Evolutionary conservation across 2,888 invertebrate genomes (phyloP).

Genomic region (Cordilura impudica): DNA sequence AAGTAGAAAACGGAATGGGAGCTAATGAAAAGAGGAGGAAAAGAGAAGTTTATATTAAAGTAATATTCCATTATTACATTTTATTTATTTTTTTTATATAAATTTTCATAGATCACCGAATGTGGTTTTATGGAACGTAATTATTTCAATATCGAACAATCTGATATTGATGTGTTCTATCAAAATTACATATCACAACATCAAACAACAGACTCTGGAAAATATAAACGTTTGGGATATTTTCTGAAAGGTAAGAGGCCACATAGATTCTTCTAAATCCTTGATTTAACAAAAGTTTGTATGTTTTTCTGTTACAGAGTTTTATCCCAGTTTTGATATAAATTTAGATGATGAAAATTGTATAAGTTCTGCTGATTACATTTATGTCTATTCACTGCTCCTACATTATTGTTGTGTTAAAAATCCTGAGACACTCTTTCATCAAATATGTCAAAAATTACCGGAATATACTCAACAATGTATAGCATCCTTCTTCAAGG

Average conservation of each 20-base stretch:
- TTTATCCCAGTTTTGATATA: slow-evolving; percentile 71
- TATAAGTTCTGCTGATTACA: slow-evolving; percentile 70
- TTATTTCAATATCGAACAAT: slow-evolving; percentile 71
- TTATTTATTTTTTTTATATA: slow-evolving; percentile 1
- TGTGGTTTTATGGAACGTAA: slow-evolving; percentile 68
- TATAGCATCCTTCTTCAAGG: slow-evolving; percentile 72
- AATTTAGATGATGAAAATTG: slow-evolving; percentile 67
- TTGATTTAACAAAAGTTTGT: background rate
- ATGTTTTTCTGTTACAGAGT: slow-evolving; percentile 62
- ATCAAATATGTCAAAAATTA: slow-evolving; percentile 72
- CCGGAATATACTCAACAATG: slow-evolving; percentile 68
- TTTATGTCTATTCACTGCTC: slow-evolving; percentile 74
- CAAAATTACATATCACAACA: slow-evolving; percentile 62
- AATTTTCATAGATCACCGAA: slow-evolving; percentile 68
- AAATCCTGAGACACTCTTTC: slow-evolving; percentile 70
- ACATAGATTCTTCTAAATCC: background rate
- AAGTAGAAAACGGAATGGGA: background rate
- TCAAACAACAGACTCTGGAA: slow-evolving; percentile 30
- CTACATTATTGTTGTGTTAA: slow-evolving; percentile 75
- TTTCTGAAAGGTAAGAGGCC: slow-evolving; percentile 71
- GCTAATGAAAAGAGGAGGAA: background rate
- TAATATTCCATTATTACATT: too few species aligned
- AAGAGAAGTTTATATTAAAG: too few species aligned
- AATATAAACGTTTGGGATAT: slow-evolving; percentile 45
- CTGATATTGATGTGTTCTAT: slow-evolving; percentile 74